Percentiles rank a stretch among this genome's conserved stretches.
Evolutionary conservation across 2,888 invertebrate genomes (phyloP).

Genomic region (Melolontha melolontha): DNA sequence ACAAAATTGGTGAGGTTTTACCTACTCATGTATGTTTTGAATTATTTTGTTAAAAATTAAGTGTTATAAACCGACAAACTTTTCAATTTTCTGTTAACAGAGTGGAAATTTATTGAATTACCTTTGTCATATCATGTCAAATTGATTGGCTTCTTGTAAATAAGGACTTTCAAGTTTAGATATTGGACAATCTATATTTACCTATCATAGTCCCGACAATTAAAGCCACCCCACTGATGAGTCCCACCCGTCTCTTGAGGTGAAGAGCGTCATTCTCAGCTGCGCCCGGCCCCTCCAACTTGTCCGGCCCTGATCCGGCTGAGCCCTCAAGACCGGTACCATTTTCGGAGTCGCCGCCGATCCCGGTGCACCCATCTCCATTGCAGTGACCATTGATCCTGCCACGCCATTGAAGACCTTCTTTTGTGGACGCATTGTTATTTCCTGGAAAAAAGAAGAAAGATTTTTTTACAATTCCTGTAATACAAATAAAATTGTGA

Average conservation of each 20-base stretch:
- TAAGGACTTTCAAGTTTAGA: too few relatives aligned
- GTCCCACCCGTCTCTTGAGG: conserved; percentile 99
- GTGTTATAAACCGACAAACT: too few relatives aligned
- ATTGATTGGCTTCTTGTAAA: too few relatives aligned
- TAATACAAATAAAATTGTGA: too few relatives aligned
- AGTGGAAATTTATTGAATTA: too few relatives aligned
- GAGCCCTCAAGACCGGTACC: conserved; percentile 65
- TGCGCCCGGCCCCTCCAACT: conserved; percentile 89
- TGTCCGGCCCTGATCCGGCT: conserved; percentile 72
- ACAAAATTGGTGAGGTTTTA: too few relatives aligned
- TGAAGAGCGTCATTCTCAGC: conserved; percentile 96
- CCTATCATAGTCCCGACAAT: conserved; percentile 99
- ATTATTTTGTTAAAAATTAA: too few relatives aligned
- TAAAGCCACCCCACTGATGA: conserved; percentile 98
- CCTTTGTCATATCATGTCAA: too few relatives aligned
- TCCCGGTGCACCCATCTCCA: conserved; percentile 54
- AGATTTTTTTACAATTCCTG: not conserved
- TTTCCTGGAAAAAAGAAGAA: conserved; percentile 59
- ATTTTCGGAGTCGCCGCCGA: conserved; percentile 67
- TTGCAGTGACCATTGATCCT: conserved; percentile 48
- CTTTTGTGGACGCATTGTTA: conserved; percentile 65
- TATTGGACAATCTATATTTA: conserved; percentile 65
- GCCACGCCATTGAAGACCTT: conserved; percentile 64
- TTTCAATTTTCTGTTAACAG: too few relatives aligned
- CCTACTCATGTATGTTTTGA: too few relatives aligned